Percentiles rank a stretch among this genome's conserved stretches.
Evolutionary conservation across 2,113 vertebrate species (phyloP).

Genomic region (Balaeniceps rex): DNA sequence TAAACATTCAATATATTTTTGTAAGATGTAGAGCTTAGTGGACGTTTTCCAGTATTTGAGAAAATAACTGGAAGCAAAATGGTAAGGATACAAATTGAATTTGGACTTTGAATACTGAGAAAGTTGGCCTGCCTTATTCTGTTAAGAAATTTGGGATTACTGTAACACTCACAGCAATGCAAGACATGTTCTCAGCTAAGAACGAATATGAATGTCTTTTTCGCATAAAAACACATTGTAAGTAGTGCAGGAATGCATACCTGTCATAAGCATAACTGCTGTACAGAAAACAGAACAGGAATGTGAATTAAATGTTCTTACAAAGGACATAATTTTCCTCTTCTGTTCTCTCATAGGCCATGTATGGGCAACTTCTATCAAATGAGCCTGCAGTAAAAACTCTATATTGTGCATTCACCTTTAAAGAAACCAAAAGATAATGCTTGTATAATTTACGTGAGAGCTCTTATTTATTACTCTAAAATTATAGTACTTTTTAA

Average conservation of each 20-base stretch:
- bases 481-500: constrained; percentile 54
- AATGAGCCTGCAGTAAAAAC: constrained; percentile 43
- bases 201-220: constrained; percentile 44
- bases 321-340: constrained; percentile 27
- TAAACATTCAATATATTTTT: constrained; percentile 53
- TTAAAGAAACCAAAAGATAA: constrained; percentile 23
- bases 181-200: neutral
- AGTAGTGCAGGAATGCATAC: constrained; percentile 28
- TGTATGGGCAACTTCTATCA: constrained; percentile 59
- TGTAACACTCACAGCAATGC: neutral
- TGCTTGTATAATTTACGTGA: constrained; percentile 26
- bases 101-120: neutral
- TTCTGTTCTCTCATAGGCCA: constrained; percentile 34
- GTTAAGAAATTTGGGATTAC: constrained; percentile 29
- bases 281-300: constrained; percentile 64
- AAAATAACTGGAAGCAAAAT: constrained; percentile 47
- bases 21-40: neutral
- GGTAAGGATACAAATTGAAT: constrained; percentile 29
- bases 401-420: neutral
- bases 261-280: constrained; percentile 43
- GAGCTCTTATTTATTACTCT: constrained; percentile 54
- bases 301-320: constrained; percentile 38
- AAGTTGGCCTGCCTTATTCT: constrained; percentile 28
- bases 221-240: constrained; percentile 3
- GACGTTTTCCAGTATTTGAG: constrained; percentile 40